A percentile compares a stretch with the other conserved stretches of the same genome.
These are phyloP conservation scores for Gymnopithys bicolor DNA, from an alignment of 2,797 vertebrate species.

Conservation along the genomic window DNA sequence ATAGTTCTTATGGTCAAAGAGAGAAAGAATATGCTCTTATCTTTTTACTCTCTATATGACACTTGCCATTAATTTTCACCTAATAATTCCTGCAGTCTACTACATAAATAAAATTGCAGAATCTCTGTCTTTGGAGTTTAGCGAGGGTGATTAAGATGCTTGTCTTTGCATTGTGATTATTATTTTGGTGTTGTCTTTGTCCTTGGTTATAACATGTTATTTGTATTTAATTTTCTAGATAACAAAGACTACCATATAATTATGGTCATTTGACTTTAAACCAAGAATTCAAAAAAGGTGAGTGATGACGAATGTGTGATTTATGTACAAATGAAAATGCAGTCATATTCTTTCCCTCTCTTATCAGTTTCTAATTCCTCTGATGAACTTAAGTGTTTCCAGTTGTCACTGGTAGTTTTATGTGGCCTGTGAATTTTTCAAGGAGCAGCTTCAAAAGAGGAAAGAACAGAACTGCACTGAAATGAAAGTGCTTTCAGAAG, in stretches of 20 bases:
- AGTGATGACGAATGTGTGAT: background rate
- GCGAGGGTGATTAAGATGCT: background rate
- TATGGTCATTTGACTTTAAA: constrained; percentile 15
- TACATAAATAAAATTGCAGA: background rate
- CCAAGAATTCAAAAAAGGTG: constrained; percentile 19
- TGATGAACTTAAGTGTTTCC: background rate
- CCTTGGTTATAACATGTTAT: background rate
- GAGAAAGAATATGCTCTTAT: background rate
- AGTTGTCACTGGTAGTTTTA: constrained; percentile 28
- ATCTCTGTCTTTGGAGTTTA: background rate
- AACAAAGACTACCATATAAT: background rate
- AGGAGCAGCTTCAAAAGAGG: background rate
- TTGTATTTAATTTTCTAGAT: constrained; percentile 16
- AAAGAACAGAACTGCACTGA: background rate
- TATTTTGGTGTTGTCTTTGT: background rate
- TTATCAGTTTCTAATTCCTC: constrained; percentile 37
- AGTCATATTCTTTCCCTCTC: background rate
- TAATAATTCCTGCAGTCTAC: background rate
- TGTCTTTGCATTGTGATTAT: background rate
- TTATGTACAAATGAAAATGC: constrained; percentile 8
- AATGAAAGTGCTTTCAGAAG: background rate
- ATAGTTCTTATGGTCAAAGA: background rate
- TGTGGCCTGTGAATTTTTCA: background rate
- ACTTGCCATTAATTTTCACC: background rate
- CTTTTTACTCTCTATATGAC: background rate